Base-by-base conservation (phyloP, 2,113 vertebrate species). In the Sphyrna mokarran region DNA sequence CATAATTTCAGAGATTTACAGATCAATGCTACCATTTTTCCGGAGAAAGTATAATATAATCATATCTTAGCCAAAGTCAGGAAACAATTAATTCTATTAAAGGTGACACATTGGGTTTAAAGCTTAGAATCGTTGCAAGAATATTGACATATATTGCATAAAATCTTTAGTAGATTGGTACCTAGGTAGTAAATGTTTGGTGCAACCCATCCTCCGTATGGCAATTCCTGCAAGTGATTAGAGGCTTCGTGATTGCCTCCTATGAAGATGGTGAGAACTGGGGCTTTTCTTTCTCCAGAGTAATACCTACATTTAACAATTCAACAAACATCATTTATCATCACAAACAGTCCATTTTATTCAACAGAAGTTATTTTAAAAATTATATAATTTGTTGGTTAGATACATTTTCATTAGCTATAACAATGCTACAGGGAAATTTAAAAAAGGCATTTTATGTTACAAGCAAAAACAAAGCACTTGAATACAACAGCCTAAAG, bases 181-280 rank as follows among this genome's bases (percentile, higher is more conserved):
- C 99, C 99, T 95, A 99, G 96, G 78, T 99, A 99, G 96, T 99
- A 99, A 97, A 99, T 99, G 97, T 99, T 99, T 80, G 99, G 99
- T 0, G 99, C 99, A 85, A 99, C 99, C 99, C 99, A 99, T 91
- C 99, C 99, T 83, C 99, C 99, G n/a, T 99, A 99, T 0, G 98
- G 98, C 95, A 99, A 98, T 96, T 99, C 99, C 96, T 99, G 99
- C 95, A 99, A 96, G 96, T 99, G 98, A 96, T 99, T 99, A 70
- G 99, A 99, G 3, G 99, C 99, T 96, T 99, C 99, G 0, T 99
- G 99, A 97, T 99, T 99, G 93, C 99, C 99, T 10, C 99, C 99
- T 69, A 99, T 98, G 96, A 99, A 99, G 96, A 99, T 97, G 1
- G 99, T 99, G 95, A 99, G 97, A 90, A 99, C 96, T 0, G 99